phyloP scores from a whole-genome alignment of 1,140 invertebrate genomes.

The Nomia melanderi region DNA sequence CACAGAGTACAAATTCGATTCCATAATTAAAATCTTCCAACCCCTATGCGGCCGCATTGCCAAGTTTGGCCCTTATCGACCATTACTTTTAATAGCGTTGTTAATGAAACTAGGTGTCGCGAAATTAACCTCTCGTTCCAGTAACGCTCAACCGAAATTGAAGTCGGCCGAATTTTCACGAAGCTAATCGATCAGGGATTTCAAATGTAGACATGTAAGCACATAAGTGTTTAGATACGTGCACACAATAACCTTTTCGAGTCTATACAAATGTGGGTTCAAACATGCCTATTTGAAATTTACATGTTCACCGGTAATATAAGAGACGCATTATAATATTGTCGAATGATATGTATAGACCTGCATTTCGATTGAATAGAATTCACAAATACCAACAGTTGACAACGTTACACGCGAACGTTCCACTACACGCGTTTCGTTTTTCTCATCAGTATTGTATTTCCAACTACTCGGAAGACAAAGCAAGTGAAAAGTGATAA shows the following conservation, averaged over 20 bases:
- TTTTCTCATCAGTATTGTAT: no score
- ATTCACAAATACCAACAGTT: no score
- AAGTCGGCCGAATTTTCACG: constrained; percentile 1
- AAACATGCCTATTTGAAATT: no score
- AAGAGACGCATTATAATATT: no score
- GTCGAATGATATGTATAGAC: no score
- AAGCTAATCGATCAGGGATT: neutral
- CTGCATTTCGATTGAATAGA: no score
- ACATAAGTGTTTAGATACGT: neutral
- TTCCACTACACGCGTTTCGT: no score
- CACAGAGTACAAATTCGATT: constrained; percentile 64
- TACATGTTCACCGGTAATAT: neutral
- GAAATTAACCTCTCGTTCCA: constrained; percentile 80
- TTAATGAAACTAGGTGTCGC: constrained; percentile 81
- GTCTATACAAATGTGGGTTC: no score
- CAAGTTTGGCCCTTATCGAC: constrained; percentile 74
- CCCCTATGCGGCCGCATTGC: constrained; percentile 63
- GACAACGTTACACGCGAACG: no score
- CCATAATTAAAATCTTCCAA: constrained; percentile 76
- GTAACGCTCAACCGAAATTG: constrained; percentile 73
- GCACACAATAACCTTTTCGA: no score
- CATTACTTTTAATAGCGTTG: constrained; percentile 81
- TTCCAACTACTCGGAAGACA: no score
- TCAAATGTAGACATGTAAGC: neutral
- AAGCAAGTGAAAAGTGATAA: neutral